phyloP scores from a whole-genome alignment of 2,797 vertebrate species.

The Liparis tanakae region DNA sequence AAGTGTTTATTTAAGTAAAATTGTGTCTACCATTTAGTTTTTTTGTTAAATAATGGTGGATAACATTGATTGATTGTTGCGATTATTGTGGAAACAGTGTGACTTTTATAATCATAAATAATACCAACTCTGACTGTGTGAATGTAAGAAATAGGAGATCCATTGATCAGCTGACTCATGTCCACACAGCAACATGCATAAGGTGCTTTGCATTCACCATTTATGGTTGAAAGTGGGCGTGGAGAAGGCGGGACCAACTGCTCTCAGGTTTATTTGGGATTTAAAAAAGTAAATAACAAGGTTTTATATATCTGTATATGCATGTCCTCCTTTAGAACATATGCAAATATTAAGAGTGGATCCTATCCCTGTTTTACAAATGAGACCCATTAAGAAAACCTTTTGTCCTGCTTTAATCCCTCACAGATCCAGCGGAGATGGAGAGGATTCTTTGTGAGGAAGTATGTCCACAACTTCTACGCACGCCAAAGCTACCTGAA shows the following conservation, averaged over 20 bases:
- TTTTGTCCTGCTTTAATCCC: conserved; percentile 30
- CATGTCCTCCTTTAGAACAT: background rate
- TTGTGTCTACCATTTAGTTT: too few relatives aligned
- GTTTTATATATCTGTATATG: background rate
- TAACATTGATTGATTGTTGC: too few relatives aligned
- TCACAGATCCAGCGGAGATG: conserved; percentile 91
- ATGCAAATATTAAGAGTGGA: background rate
- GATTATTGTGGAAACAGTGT: too few relatives aligned
- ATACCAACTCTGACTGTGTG: too few relatives aligned
- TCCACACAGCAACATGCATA: too few relatives aligned
- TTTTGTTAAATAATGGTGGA: too few relatives aligned
- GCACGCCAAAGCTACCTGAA: conserved; percentile 88
- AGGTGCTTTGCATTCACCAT: background rate
- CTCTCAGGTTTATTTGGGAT: background rate
- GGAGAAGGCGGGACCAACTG: background rate
- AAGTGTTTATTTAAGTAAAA: background rate
- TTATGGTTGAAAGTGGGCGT: background rate
- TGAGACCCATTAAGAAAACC: background rate
- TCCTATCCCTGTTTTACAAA: background rate
- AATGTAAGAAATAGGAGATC: too few relatives aligned
- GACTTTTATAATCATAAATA: too few relatives aligned
- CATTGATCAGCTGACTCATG: too few relatives aligned
- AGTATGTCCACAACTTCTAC: conserved; percentile 90
- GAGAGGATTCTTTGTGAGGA: conserved; percentile 90
- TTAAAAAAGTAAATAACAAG: too few relatives aligned